A percentile compares a stretch with the other conserved stretches of the same genome.
phyloP scores from a whole-genome alignment of 1,140 invertebrate species.

The Nomia melanderi region DNA sequence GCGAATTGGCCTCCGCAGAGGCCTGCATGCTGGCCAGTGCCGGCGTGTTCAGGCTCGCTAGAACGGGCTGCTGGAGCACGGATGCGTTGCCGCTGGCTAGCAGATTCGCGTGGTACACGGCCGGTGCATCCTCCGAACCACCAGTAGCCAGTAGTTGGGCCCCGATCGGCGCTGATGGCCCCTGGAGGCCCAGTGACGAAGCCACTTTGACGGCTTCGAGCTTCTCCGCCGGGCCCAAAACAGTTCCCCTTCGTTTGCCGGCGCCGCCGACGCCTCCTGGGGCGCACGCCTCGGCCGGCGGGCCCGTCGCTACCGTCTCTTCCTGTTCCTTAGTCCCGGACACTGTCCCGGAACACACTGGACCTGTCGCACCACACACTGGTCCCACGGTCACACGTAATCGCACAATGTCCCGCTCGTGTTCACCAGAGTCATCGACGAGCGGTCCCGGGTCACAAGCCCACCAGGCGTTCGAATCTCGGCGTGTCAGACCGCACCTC shows the following conservation, averaged over 20 bases:
- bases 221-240: conserved; percentile 77
- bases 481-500: conserved; percentile 6
- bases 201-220: conserved; percentile 81
- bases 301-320: conserved; percentile 61
- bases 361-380: conserved; percentile 49
- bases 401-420: conserved; percentile 25
- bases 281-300: conserved; percentile 58
- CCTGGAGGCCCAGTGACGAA: conserved; percentile 81
- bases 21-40: conserved; percentile 87
- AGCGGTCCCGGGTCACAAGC: conserved; percentile 18
- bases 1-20: conserved; percentile 83
- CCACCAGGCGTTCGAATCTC: conserved; percentile 28
- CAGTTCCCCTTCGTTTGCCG: conserved; percentile 62
- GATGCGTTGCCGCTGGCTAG: conserved; percentile 78
- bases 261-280: conserved; percentile 55
- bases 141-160: conserved; percentile 78
- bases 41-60: conserved; percentile 76
- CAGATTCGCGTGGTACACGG: conserved; percentile 79
- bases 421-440: conserved; percentile 47
- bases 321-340: conserved; percentile 41
- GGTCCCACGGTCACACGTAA: conserved; percentile 41
- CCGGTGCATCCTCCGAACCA: conserved; percentile 74
- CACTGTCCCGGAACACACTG: conserved; percentile 47
- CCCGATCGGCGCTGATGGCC: conserved; percentile 80
- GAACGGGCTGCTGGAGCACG: conserved; percentile 76